phyloP scores from a whole-genome alignment of 2,113 vertebrate genomes.

The Amia ocellicauda region DNA sequence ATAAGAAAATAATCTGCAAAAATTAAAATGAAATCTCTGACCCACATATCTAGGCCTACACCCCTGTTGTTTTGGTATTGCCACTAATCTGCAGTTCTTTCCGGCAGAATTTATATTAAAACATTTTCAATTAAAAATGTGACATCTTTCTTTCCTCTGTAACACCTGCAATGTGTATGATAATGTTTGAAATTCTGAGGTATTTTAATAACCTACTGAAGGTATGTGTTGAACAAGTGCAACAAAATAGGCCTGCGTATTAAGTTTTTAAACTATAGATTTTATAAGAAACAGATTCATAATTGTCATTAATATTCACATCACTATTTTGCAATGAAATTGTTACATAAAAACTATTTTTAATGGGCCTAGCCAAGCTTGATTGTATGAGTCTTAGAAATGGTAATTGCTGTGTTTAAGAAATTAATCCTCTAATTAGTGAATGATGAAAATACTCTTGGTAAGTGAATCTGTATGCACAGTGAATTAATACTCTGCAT shows the following conservation, averaged over 20 bases:
- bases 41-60: no score
- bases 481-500: background rate
- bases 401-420: conserved; percentile 41
- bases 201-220: background rate
- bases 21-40: no score
- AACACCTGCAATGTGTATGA: background rate
- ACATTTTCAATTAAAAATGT: background rate
- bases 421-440: conserved; percentile 43
- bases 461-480: conserved; percentile 30
- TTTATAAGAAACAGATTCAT: conserved; percentile 37
- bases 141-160: background rate
- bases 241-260: conserved; percentile 26
- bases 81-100: background rate
- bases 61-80: no score
- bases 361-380: conserved; percentile 35
- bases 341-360: conserved; percentile 31
- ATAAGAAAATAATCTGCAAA: no score
- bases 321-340: conserved; percentile 30
- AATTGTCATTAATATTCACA: conserved; percentile 43
- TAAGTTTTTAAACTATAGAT: conserved; percentile 24
- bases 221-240: conserved; percentile 23
- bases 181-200: background rate
- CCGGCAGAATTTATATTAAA: background rate
- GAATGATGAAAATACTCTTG: conserved; percentile 39
- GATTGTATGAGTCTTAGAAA: conserved; percentile 32